These are phyloP conservation scores for Brachycybe producta DNA, from an alignment of 2,888 invertebrate species.

Conservation along the genomic window DNA sequence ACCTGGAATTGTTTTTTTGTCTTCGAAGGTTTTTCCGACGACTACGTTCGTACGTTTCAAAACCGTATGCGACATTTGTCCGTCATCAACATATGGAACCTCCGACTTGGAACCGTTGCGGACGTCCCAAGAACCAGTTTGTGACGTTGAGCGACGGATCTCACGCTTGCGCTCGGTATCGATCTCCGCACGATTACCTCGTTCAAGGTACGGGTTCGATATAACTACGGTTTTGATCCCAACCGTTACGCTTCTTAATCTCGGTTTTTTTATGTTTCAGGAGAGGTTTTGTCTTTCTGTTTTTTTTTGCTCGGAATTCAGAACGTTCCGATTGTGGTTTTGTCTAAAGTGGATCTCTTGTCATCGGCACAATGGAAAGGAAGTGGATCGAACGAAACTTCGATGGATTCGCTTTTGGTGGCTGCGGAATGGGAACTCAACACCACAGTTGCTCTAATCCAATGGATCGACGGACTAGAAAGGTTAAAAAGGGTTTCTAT, in stretches of 20 bases:
- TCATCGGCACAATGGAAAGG: not conserved
- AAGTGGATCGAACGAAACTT: constrained; percentile 5
- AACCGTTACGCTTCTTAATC: not conserved
- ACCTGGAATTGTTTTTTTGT: no score
- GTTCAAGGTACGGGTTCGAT: constrained; percentile 28
- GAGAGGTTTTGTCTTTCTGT: constrained; percentile 32
- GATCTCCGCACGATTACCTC: constrained; percentile 30
- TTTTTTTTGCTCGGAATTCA: constrained; percentile 30
- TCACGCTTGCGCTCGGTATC: constrained; percentile 30
- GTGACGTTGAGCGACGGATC: constrained; percentile 28
- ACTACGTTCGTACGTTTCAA: constrained; percentile 22
- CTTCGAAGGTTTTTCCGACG: constrained; percentile 25
- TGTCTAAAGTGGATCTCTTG: constrained; percentile 24
- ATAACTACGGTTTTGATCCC: not conserved
- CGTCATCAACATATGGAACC: constrained; percentile 22
- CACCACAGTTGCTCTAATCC: constrained; percentile 30
- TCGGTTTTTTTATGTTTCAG: constrained; percentile 23
- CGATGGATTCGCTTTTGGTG: not conserved
- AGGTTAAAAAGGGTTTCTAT: no score
- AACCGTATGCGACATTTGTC: constrained; percentile 16
- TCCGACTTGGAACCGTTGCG: constrained; percentile 32
- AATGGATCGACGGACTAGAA: constrained; percentile 29
- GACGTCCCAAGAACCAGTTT: constrained; percentile 31
- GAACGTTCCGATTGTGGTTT: constrained; percentile 30
- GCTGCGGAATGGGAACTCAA: constrained; percentile 21